These are phyloP conservation scores for Hipposideros larvatus DNA, from an alignment of 2,797 vertebrate genomes.

Conservation along the genomic window DNA sequence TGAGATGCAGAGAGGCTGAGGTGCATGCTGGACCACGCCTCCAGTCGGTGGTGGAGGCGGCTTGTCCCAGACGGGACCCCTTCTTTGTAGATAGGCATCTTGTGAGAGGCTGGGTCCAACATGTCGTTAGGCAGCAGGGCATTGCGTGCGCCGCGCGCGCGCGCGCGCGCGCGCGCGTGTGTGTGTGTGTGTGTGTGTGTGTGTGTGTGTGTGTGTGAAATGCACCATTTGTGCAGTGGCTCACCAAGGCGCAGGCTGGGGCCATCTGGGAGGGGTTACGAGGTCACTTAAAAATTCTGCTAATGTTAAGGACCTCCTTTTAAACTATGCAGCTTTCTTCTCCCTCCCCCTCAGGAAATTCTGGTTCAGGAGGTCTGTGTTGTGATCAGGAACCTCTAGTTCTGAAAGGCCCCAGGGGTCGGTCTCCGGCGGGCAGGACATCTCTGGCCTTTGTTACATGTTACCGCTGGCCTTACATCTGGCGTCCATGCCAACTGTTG, in stretches of 20 bases:
- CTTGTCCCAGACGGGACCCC: rapidly evolving
- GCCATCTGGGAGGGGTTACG: neutral
- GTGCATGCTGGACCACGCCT: rapidly evolving
- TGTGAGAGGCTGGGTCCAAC: neutral
- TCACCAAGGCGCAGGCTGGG: neutral
- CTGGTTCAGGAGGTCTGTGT: neutral
- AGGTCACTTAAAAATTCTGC: neutral
- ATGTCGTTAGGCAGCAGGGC: rapidly evolving
- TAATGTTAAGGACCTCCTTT: neutral
- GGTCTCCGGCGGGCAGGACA: neutral
- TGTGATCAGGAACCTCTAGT: no score
- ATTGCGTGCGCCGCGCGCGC: no score
- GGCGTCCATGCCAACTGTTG: rapidly evolving
- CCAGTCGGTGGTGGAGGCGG: rapidly evolving
- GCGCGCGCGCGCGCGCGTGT: no score
- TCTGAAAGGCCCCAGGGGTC: neutral
- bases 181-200: no score
- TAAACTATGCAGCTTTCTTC: neutral
- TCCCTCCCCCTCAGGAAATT: neutral
- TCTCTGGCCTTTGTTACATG: neutral
- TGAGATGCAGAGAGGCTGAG: no score
- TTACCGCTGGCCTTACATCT: rapidly evolving
- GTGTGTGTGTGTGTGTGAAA: no score
- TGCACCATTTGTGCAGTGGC: neutral
- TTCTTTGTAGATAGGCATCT: neutral